Base-by-base conservation (phyloP, 92 coral and sea anemone genomes). In the Ricordea florida region DNA sequence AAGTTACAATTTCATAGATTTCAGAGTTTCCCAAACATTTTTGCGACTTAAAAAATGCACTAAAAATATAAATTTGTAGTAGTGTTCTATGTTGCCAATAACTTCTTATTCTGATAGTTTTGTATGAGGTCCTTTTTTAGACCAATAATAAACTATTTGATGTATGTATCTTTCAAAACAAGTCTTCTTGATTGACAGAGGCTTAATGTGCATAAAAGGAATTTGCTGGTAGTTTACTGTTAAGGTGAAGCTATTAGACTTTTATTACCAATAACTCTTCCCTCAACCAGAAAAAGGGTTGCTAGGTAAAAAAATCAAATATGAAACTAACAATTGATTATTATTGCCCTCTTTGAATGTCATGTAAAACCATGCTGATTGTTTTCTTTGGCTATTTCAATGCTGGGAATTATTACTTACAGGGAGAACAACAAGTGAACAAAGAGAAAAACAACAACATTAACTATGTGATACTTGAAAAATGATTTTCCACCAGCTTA, bases 401-500 rank as follows among this genome's bases (percentile, higher is more conserved):
- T 28, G n/a, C 44, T 66, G 73, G 73, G 73, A 45, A 45, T 66
- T 57, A 53, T 53, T 53, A 53, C 34, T 53, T 63, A 66, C 40
- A 57, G 73, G 72, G 50, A 61, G 32, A 61, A 64, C 56, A 42
- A 64, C 72, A 64, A 64, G 72, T 65, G 72, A 65, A 65, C 57
- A 65, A 65, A 65, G 72, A 65, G 81, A 60, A 58, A 74, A 61
- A 59, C 70, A 73, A 66, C 42, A 46, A 56, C 68, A 72, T 57
- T 74, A 61, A 74, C 67, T 61, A 69, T 60, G 72, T 51, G 68
- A 74, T 58, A 74, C 72, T 44, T 45, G 81, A 74, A 72, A 65
- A 74, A 64, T 74, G 81, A 20, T 74, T 74, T 60, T 74, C 81
- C 66, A 74, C 81, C 81, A 74, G 80, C 59, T 45, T 57, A 74